phyloP scores from a whole-genome alignment of 2,797 vertebrate genomes.

The Natrix natrix region DNA sequence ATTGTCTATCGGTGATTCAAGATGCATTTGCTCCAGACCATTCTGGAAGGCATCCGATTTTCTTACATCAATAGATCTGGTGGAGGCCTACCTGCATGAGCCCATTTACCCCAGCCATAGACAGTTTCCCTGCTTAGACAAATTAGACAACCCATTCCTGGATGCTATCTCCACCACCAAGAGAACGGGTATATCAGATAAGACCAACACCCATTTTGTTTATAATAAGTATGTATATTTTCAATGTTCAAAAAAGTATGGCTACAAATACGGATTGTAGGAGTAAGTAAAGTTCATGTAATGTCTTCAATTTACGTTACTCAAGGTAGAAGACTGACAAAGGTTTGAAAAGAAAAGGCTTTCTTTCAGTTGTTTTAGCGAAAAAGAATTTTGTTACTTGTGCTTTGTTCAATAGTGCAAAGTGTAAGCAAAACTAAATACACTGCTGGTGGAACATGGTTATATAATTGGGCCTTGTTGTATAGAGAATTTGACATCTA shows the following conservation, averaged over 20 bases:
- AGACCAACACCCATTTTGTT: too few species aligned
- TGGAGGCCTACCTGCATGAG: too few species aligned
- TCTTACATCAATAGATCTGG: too few species aligned
- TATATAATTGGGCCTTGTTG: conserved; percentile 14
- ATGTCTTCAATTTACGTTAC: neutral
- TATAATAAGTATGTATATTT: neutral
- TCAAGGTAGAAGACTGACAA: neutral
- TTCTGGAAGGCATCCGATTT: too few species aligned
- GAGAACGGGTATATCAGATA: too few species aligned
- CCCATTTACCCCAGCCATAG: too few species aligned
- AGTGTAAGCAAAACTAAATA: conserved; percentile 41
- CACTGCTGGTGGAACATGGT: conserved; percentile 24
- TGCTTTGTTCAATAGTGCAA: neutral
- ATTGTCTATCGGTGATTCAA: too few species aligned
- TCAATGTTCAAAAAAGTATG: neutral
- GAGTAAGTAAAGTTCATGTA: neutral
- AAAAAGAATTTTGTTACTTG: neutral
- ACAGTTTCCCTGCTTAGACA: too few species aligned
- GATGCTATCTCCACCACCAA: too few species aligned
- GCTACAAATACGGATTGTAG: neutral
- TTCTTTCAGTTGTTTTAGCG: neutral
- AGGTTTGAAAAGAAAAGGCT: neutral
- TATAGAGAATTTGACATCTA: neutral
- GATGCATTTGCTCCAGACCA: too few species aligned
- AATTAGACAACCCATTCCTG: too few species aligned